phyloP scores from a whole-genome alignment of 2,888 invertebrate species.

The Oligia fasciuncula region DNA sequence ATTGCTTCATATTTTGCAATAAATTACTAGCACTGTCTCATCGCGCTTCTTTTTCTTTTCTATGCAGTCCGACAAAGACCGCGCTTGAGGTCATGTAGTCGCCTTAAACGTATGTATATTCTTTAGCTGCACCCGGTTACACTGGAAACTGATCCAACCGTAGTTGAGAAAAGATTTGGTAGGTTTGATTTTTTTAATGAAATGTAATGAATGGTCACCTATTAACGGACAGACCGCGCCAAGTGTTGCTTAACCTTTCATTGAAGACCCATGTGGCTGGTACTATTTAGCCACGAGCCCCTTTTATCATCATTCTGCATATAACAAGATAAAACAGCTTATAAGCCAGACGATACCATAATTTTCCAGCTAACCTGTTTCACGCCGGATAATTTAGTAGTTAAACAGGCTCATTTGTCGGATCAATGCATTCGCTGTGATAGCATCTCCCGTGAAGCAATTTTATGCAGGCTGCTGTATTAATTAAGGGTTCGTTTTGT shows the following conservation, averaged over 20 bases:
- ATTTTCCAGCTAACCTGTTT: slow-evolving; percentile 64
- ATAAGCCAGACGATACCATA: slow-evolving; percentile 36
- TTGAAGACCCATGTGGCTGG: no score
- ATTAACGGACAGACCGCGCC: no score
- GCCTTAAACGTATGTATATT: neutral
- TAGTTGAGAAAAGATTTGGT: neutral
- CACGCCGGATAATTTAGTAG: slow-evolving; percentile 53
- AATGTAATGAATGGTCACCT: no score
- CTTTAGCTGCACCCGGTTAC: neutral
- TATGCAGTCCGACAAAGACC: no score
- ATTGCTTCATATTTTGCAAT: no score
- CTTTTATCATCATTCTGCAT: neutral
- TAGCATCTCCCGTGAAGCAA: slow-evolving; percentile 50
- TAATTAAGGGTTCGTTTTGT: slow-evolving; percentile 51
- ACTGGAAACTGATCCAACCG: no score
- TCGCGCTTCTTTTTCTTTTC: no score
- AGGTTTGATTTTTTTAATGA: neutral
- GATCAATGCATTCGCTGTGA: slow-evolving; percentile 60
- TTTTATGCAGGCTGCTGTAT: slow-evolving; percentile 41
- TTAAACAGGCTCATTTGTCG: slow-evolving; percentile 63
- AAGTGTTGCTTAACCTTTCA: no score
- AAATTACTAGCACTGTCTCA: no score
- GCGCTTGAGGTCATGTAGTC: no score
- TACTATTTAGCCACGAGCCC: no score
- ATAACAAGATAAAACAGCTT: slow-evolving; percentile 8